Percentiles rank a stretch among this genome's conserved stretches.
phyloP scores from a whole-genome alignment of 2,797 vertebrate genomes.

The Streptopelia turtur region DNA sequence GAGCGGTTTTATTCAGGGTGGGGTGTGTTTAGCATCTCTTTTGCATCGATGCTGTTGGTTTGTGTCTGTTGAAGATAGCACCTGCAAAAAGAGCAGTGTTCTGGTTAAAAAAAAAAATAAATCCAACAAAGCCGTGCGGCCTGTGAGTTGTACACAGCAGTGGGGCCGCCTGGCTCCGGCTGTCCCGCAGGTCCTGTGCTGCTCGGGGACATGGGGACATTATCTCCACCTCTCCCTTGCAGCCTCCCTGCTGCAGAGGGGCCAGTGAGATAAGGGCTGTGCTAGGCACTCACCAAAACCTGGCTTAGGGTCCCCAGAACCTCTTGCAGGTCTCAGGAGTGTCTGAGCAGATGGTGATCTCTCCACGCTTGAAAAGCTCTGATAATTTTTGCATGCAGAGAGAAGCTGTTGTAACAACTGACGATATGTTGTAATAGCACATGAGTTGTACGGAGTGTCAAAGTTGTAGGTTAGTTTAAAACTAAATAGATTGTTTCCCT shows the following conservation, averaged over 20 bases:
- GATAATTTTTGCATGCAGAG: not conserved
- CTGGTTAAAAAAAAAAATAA: not conserved
- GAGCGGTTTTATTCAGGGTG: not conserved
- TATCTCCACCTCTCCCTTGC: not conserved
- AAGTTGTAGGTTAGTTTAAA: not conserved
- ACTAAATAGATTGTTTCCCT: not conserved
- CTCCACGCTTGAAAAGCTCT: not conserved
- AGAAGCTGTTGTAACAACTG: not conserved
- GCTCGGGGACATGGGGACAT: not conserved
- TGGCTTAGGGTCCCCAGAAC: not conserved
- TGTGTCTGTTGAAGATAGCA: not conserved
- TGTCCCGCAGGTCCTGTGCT: not conserved
- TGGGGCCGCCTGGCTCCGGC: not conserved
- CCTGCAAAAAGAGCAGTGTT: not conserved
- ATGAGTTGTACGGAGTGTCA: rapidly evolving
- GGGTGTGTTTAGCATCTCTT: not conserved
- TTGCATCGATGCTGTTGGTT: not conserved
- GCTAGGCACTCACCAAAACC: too few relatives aligned
- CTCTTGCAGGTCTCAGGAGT: not conserved
- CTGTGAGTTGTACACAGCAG: not conserved
- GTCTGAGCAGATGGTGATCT: not conserved
- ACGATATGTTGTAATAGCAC: not conserved
- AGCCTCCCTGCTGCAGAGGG: not conserved
- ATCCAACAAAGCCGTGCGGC: not conserved
- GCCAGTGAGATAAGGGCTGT: not conserved